Conservation (phyloP, 2,113 vertebrate genomes). For the Anseranas semipalmata region DNA sequence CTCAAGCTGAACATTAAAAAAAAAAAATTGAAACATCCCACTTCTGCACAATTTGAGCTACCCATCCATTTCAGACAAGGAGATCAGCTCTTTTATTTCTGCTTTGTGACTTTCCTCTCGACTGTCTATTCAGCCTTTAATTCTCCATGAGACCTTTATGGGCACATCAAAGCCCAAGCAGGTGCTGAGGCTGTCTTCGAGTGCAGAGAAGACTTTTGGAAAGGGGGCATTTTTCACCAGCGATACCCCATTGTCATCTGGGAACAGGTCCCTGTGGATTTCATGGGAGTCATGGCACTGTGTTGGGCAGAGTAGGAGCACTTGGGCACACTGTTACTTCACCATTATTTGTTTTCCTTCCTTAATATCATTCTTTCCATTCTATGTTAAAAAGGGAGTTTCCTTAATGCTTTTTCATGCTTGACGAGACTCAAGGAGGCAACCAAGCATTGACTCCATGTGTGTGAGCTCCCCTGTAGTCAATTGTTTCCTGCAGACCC, state of each 20-base stretch:
- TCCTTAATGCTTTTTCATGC: background rate
- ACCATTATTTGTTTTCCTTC: background rate
- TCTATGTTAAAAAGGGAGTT: background rate
- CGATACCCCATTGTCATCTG: background rate
- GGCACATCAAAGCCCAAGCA: background rate
- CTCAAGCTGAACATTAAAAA: background rate
- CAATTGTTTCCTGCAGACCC: background rate
- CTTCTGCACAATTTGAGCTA: background rate
- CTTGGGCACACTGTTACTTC: background rate
- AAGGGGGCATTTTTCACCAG: background rate
- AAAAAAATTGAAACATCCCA: background rate
- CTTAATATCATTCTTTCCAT: slow-evolving; percentile 7
- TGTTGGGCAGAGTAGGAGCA: background rate
- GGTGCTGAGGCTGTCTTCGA: background rate
- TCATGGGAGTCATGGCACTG: accelerated
- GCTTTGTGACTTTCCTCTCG: background rate
- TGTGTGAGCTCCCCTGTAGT: background rate
- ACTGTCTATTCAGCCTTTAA: background rate
- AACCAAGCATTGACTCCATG: background rate
- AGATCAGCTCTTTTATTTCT: background rate
- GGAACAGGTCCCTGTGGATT: background rate
- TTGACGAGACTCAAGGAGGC: background rate
- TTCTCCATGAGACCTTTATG: background rate
- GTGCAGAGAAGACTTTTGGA: background rate
- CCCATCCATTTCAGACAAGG: accelerated